Conservation (phyloP, 1,140 invertebrate genomes). For the Aphelinus atriplicis region DNA sequence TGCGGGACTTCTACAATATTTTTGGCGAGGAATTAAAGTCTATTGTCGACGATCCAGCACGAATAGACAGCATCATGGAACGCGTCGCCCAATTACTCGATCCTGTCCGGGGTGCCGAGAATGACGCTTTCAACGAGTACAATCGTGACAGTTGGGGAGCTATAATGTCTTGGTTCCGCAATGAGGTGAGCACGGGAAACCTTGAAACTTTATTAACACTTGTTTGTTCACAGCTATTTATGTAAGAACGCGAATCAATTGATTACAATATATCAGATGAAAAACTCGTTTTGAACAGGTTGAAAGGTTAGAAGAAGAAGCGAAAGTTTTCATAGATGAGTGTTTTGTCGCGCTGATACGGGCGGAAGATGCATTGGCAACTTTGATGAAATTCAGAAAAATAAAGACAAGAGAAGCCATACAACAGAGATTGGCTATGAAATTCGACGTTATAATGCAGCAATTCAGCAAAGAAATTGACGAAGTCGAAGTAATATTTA, state of each 20-base stretch:
- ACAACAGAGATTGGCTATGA: slow-evolving; percentile 76
- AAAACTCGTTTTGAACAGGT: slow-evolving; percentile 57
- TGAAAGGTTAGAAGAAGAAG: slow-evolving; percentile 79
- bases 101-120: slow-evolving; percentile 79
- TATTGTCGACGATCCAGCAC: slow-evolving; percentile 83
- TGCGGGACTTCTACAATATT: slow-evolving; percentile 89
- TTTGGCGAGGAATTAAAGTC: slow-evolving; percentile 87
- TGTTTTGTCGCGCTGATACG: slow-evolving; percentile 79
- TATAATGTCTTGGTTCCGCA: slow-evolving; percentile 79
- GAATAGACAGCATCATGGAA: slow-evolving; percentile 84
- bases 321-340: slow-evolving; percentile 85
- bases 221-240: too few relatives aligned
- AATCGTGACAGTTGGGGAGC: slow-evolving; percentile 86
- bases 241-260: too few relatives aligned
- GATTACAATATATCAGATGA: too few relatives aligned
- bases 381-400: slow-evolving; percentile 82
- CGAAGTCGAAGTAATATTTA: slow-evolving; percentile 73
- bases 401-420: slow-evolving; percentile 80
- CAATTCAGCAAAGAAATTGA: slow-evolving; percentile 86
- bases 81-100: slow-evolving; percentile 76
- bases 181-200: slow-evolving; percentile 59
- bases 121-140: slow-evolving; percentile 81
- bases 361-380: slow-evolving; percentile 81
- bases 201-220: too few relatives aligned
- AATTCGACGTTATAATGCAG: slow-evolving; percentile 85